Evolutionary conservation across 2,888 invertebrate species (phyloP).

Genomic region (Pelosia muscerda): DNA sequence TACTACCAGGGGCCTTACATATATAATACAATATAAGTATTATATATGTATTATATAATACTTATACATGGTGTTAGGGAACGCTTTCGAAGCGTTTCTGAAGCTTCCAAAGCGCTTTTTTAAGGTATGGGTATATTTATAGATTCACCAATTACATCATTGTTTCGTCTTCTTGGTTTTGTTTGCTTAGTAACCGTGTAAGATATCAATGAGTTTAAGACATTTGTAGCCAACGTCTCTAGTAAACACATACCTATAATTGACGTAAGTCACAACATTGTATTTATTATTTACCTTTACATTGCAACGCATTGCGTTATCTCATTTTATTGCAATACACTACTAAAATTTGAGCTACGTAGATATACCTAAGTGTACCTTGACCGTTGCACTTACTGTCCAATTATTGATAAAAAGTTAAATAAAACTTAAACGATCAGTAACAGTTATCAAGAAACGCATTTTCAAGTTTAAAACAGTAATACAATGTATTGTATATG

Average conservation of each 20-base stretch:
- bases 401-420: slow-evolving; percentile 18
- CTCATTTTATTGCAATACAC: slow-evolving; percentile 6
- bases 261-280: neutral
- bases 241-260: neutral
- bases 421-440: neutral
- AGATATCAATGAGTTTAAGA: too few relatives aligned
- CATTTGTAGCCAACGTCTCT: too few relatives aligned
- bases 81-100: too few relatives aligned
- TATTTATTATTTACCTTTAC: neutral
- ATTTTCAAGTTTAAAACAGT: slow-evolving; percentile 15
- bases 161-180: too few relatives aligned
- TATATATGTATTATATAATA: too few relatives aligned
- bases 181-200: too few relatives aligned
- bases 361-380: slow-evolving; percentile 9
- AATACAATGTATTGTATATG: slow-evolving; percentile 12
- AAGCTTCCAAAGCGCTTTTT: too few relatives aligned
- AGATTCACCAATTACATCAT: too few relatives aligned
- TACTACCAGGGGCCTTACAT: too few relatives aligned
- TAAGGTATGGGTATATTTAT: too few relatives aligned
- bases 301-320: neutral
- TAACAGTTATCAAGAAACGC: slow-evolving; percentile 19
- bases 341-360: neutral
- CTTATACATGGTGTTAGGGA: too few relatives aligned
- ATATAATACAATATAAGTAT: too few relatives aligned
- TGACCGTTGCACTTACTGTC: slow-evolving; percentile 19